These are phyloP conservation scores for Brachylomia viminalis DNA, from an alignment of 2,888 invertebrate genomes.

Conservation along the genomic window DNA sequence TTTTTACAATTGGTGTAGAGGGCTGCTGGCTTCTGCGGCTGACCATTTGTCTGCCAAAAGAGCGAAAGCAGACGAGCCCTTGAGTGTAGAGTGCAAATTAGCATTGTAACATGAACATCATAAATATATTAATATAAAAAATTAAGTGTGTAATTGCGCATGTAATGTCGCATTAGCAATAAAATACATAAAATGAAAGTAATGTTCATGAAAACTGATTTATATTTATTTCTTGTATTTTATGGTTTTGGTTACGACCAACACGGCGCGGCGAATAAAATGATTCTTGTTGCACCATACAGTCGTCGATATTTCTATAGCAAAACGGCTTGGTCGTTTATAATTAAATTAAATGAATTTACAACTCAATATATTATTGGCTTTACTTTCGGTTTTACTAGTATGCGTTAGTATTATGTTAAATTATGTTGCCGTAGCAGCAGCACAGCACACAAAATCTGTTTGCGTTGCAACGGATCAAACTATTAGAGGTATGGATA, in stretches of 20 bases:
- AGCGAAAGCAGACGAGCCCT: no score
- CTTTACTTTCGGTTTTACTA: slow-evolving; percentile 19
- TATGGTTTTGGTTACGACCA: slow-evolving; percentile 16
- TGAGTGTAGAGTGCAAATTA: not conserved
- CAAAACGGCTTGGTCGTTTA: not conserved
- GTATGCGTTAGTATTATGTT: slow-evolving; percentile 15
- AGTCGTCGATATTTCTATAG: not conserved
- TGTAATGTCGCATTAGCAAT: not conserved
- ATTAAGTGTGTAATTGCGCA: not conserved
- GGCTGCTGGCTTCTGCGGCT: not conserved
- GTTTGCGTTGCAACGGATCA: slow-evolving; percentile 20
- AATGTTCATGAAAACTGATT: not conserved
- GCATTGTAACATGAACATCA: not conserved
- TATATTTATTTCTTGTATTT: slow-evolving; percentile 32
- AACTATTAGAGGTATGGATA: slow-evolving; percentile 38
- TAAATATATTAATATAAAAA: not conserved
- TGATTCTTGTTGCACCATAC: not conserved
- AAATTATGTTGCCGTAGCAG: not conserved
- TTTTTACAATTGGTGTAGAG: not conserved
- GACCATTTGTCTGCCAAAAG: not conserved
- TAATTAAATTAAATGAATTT: slow-evolving; percentile 38
- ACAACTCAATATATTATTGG: not conserved
- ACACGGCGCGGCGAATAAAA: slow-evolving; percentile 40
- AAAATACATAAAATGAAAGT: not conserved
- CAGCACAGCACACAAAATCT: not conserved